A percentile compares a stretch with the other conserved stretches of the same genome.
Conservation (phyloP, 2,113 vertebrate genomes). For the Syrrhaptes paradoxus region DNA sequence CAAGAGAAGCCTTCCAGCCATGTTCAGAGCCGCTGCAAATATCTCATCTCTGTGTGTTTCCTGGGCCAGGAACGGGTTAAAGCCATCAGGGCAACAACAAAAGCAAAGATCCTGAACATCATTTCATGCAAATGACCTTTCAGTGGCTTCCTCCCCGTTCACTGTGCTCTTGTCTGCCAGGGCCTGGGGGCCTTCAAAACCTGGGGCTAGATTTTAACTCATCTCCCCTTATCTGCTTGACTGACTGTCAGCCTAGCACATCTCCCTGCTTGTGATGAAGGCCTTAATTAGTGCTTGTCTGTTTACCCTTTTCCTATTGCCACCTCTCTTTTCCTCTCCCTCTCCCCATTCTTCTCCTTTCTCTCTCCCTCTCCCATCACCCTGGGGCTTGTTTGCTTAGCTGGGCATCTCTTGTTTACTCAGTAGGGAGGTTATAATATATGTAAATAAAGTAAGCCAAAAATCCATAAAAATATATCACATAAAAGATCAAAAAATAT, state of each 20-base stretch:
- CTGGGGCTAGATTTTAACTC: constrained; percentile 91
- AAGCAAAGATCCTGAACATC: constrained; percentile 79
- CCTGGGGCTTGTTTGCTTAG: constrained; percentile 64
- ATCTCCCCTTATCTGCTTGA: constrained; percentile 95
- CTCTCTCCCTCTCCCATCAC: constrained; percentile 51
- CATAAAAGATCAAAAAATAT: background rate
- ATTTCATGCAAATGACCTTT: constrained; percentile 92
- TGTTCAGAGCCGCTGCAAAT: background rate
- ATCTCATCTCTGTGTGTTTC: background rate
- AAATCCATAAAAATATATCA: constrained; percentile 27
- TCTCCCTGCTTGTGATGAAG: constrained; percentile 86
- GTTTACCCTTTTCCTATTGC: constrained; percentile 69
- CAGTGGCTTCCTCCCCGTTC: constrained; percentile 80
- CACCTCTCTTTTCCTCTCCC: constrained; percentile 71
- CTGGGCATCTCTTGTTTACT: constrained; percentile 63
- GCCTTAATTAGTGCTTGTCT: constrained; percentile 92
- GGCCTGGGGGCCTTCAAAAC: constrained; percentile 78
- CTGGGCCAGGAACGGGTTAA: constrained; percentile 25
- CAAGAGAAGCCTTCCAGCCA: background rate
- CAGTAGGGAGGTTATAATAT: constrained; percentile 37
- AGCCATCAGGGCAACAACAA: constrained; percentile 62
- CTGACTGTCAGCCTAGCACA: constrained; percentile 98
- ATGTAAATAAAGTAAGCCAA: constrained; percentile 50
- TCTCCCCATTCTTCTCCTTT: constrained; percentile 53
- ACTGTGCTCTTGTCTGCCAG: constrained; percentile 92